Evolutionary conservation across 2,888 invertebrate species (phyloP), one percentile per base, ranked within the genome.

Genomic region (Dolichomitus sp.): DNA sequence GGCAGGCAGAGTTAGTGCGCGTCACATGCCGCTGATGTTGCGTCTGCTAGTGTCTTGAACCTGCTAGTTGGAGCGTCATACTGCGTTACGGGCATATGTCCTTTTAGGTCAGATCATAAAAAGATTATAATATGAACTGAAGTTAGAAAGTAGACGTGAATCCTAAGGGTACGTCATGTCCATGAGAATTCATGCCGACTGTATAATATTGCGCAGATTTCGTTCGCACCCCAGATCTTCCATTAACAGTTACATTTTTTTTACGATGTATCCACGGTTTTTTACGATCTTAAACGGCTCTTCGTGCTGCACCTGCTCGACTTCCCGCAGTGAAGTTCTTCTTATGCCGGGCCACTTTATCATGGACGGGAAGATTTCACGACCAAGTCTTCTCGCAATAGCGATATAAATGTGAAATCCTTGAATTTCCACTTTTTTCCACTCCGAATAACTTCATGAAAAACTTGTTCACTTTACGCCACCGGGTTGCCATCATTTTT

Each of bases 261-360:
- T 80, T 76, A 42, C 45, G 59, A 66, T 23, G 33, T 45, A 59
- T 66, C n/a, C 48, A 48, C 57, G 59, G 1, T 37, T 33, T 68
- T 81, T 81, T 76, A 81, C 59, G 80, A 66, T 65, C 37, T 33
- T 12, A 65, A 76, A 69, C 57, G 81, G 37, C 5, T 72, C 66
- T 72, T 37, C 23, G 59, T 19, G 61, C 48, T 52, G 48, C 17
- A 4, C 48, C 48, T 48, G 17, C n/a, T 30, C 48, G 27, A 48
- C 50, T 66, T 12, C 12, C 48, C 17, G 48, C n/a, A 6, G 30
- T 14, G 52, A 45, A 73, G 45, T 72, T 72, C 54, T 52, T 23
- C 19, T 50, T 45, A 19, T 50, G n/a, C 50, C 19, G 9, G 11
- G n/a, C 48, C 23, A 19, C 33, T 52, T 73, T 73, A 50, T 63